Evolutionary conservation across 2,888 invertebrate species (phyloP), one percentile per base, ranked within the genome.

Genomic region (Sycophila texana): DNA sequence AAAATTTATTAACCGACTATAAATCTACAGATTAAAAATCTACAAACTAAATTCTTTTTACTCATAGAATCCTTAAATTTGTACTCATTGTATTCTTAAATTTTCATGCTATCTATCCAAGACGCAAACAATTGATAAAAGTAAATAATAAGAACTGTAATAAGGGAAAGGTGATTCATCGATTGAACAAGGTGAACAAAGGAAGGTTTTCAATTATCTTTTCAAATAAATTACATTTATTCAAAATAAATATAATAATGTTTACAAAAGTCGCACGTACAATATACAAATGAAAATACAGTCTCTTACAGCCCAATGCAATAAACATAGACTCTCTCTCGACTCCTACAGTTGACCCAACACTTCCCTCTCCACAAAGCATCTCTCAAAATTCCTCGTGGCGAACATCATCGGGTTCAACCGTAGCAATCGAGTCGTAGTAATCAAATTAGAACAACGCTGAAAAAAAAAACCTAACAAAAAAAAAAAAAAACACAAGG

Each of bases 101-200:
- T 26, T 3, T 3, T 26, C 26, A 26, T 26, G 26, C 26, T 26
- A 26, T 26, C 26, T 39, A 7, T 39, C 4, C 39, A 39, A 39
- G 0, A 7, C 39, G 3, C 39, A 3, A 5, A 5, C 39, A 5
- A 39, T 39, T 7, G 4, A 39, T 4, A 39, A 39, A 39, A 7
- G 4, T 0, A 7, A 39, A 39, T 3, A 7, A 39, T 4, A 55
- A 12, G 0, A 55, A 55, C 4, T n/a, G 12, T 5, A 3, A 26
- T 26, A 4, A 53, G 22, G 20, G 10, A 26, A 61, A 26, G 26
- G 22, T 72, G 3, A 39, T 16, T 14, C n/a, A 47, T 39, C 18
- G 30, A 26, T 20, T 61, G 16, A 67, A 22, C 20, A 22, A 67
- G 75, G 75, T 76, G 16, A 72, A 71, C 53, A 77, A 77, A 66